Evolutionary conservation across 2,888 invertebrate species (phyloP).

Genomic region (Drosophila heteroneura): DNA sequence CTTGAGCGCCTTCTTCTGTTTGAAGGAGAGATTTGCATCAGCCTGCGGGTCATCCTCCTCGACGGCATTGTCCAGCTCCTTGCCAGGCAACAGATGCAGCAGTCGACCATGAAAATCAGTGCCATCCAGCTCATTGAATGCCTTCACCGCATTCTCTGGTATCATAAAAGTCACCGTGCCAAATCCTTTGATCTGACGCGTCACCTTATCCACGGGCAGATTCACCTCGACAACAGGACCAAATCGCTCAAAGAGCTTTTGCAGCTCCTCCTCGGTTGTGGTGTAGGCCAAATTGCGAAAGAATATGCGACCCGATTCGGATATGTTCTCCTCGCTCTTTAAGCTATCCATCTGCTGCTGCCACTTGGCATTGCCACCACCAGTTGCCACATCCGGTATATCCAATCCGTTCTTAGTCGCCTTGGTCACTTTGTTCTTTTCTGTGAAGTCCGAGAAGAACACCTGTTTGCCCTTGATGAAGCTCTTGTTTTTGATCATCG

Average conservation of each 20-base stretch:
- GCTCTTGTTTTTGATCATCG: constrained; percentile 93
- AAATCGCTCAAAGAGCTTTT: constrained; percentile 92
- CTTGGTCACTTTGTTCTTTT: constrained; percentile 84
- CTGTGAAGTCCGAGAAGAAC: constrained; percentile 86
- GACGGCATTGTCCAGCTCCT: constrained; percentile 83
- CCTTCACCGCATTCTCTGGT: constrained; percentile 97
- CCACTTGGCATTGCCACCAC: constrained; percentile 86
- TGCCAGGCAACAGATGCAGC: constrained; percentile 96
- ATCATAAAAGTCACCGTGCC: constrained; percentile 96
- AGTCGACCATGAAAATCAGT: constrained; percentile 95
- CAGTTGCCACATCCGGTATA: neutral
- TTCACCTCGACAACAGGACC: constrained; percentile 95
- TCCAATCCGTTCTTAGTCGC: constrained; percentile 54
- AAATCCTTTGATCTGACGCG: constrained; percentile 94
- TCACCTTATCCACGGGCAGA: constrained; percentile 93
- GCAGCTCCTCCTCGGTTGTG: constrained; percentile 93
- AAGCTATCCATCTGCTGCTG: constrained; percentile 88
- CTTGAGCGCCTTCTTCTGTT: constrained; percentile 92
- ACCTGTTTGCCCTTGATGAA: constrained; percentile 91
- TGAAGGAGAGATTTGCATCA: constrained; percentile 90
- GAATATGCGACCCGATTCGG: constrained; percentile 96
- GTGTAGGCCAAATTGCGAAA: constrained; percentile 95
- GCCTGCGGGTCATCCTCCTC: constrained; percentile 85
- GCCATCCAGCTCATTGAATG: constrained; percentile 96
- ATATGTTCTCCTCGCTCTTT: constrained; percentile 91